Evolutionary conservation across 2,113 vertebrate species (phyloP).

Genomic region (Neomonachus schauinslandi): DNA sequence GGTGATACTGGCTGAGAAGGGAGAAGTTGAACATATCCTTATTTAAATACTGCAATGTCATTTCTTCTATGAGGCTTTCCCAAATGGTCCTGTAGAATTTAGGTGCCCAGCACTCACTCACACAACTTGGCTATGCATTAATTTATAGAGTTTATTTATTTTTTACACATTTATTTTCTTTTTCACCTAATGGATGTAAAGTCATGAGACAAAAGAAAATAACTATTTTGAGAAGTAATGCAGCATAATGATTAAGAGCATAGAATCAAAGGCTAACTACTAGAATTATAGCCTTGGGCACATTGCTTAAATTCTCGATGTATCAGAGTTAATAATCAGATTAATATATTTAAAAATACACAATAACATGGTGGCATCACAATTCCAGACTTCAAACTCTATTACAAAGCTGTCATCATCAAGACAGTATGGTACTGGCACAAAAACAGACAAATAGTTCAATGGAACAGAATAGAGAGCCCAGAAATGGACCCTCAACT

Average conservation of each 20-base stretch:
- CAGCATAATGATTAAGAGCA: not conserved
- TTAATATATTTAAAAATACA: not conserved
- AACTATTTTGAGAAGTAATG: not conserved
- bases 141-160: not conserved
- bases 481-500: too few relatives aligned
- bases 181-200: not conserved
- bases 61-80: not conserved
- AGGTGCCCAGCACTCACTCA: not conserved
- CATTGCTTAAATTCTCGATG: not conserved
- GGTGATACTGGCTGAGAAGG: not conserved
- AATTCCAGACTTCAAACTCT: too few relatives aligned
- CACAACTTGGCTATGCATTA: not conserved
- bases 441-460: too few relatives aligned
- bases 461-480: too few relatives aligned
- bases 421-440: too few relatives aligned
- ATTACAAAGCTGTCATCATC: too few relatives aligned
- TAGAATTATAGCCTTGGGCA: not conserved
- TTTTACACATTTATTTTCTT: not conserved
- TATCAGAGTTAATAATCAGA: not conserved
- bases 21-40: not conserved
- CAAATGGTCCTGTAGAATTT: not conserved
- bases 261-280: not conserved
- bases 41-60: not conserved
- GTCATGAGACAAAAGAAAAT: not conserved
- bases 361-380: not conserved